Percentiles rank a stretch among this genome's conserved stretches.
Conservation (phyloP, 2,888 invertebrate genomes). For the Ditylenchus weischeri region DNA sequence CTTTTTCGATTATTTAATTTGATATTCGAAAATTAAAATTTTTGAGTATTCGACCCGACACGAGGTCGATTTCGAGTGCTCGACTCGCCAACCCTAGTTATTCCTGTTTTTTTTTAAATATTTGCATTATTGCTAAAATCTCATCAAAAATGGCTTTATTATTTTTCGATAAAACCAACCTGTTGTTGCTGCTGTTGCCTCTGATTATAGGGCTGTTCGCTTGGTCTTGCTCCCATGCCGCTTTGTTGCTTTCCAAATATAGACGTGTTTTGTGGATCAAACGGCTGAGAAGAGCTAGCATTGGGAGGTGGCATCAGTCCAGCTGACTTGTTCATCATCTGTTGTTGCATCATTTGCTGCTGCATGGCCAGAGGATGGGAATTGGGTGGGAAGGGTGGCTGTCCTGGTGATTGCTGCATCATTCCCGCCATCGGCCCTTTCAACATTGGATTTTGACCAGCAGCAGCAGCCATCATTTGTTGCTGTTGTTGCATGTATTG, state of each 20-base stretch:
- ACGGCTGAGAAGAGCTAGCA: neutral
- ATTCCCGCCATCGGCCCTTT: neutral
- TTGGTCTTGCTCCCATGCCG: neutral
- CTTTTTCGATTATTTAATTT: no score
- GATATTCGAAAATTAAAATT: no score
- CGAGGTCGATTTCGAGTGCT: no score
- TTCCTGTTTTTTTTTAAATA: no score
- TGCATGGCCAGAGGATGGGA: constrained; percentile 11
- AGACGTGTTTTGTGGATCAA: neutral
- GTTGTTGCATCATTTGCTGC: constrained; percentile 22
- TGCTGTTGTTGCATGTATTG: no score
- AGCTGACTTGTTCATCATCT: neutral
- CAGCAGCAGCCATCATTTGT: no score
- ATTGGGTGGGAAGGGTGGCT: constrained; percentile 3
- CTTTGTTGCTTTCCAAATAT: neutral
- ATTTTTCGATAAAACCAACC: neutral
- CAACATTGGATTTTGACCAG: no score
- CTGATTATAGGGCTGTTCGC: neutral
- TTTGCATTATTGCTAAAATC: neutral
- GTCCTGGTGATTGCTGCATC: neutral
- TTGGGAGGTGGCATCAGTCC: neutral
- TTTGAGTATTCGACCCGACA: no score
- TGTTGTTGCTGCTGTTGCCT: constrained; percentile 11
- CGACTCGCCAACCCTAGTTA: no score
- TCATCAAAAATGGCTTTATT: no score